phyloP scores from a whole-genome alignment of 2,113 vertebrate genomes.

The Calidris pugnax region DNA sequence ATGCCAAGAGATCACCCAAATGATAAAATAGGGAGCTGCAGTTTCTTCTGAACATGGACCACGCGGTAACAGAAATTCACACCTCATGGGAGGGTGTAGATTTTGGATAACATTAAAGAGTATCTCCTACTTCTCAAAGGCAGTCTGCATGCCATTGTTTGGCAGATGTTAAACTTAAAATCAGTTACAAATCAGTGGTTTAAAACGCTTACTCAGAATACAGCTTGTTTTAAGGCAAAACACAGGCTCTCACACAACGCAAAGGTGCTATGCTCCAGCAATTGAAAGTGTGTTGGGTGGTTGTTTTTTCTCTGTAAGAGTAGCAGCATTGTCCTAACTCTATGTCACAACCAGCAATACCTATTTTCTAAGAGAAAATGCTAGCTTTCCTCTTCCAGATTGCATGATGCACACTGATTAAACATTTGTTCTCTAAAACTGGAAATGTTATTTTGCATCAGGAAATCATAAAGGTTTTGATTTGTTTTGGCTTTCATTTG shows the following conservation, averaged over 20 bases:
- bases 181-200: neutral
- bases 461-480: conserved; percentile 41
- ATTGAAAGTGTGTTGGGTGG: neutral
- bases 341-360: neutral
- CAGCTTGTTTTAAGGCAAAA: neutral
- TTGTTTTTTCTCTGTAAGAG: neutral
- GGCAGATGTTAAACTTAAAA: neutral
- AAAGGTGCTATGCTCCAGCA: neutral
- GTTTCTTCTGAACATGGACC: neutral
- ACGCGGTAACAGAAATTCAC: neutral
- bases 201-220: neutral
- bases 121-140: neutral
- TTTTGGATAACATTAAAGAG: neutral
- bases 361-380: conserved; percentile 25
- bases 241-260: neutral
- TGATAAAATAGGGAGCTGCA: neutral
- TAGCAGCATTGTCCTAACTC: neutral
- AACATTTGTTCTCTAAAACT: conserved; percentile 61
- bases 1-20: neutral
- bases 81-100: neutral
- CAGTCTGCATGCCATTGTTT: neutral
- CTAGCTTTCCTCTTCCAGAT: conserved; percentile 36
- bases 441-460: conserved; percentile 58
- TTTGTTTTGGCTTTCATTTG: conserved; percentile 52
- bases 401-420: conserved; percentile 48